Conservation (phyloP, 2,888 invertebrate genomes). For the Opisthograptis luteolata region DNA sequence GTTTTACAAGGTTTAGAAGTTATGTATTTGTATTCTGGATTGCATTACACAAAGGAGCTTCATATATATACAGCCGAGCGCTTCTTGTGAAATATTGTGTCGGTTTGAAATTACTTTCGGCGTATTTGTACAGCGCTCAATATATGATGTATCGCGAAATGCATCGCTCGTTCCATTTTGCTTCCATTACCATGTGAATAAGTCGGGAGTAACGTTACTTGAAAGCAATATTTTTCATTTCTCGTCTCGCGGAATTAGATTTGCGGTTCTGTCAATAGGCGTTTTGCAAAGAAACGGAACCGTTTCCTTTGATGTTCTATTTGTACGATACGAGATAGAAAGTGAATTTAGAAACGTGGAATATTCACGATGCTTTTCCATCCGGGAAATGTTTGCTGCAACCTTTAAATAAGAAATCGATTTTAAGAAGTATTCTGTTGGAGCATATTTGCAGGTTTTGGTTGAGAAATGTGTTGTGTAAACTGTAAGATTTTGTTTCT, state of each 20-base stretch:
- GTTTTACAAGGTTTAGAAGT: conserved; percentile 46
- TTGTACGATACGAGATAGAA: conserved; percentile 39
- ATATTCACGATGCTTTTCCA: background rate
- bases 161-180: conserved; percentile 52
- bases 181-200: conserved; percentile 67
- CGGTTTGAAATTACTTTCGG: conserved; percentile 52
- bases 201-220: conserved; percentile 56
- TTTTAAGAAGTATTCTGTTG: background rate
- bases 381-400: conserved; percentile 1
- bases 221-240: conserved; percentile 69
- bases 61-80: conserved; percentile 34
- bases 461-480: no score
- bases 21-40: conserved; percentile 64
- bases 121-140: conserved; percentile 49
- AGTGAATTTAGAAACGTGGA: conserved; percentile 8
- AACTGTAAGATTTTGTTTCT: no score
- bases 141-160: conserved; percentile 42
- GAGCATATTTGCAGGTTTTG: no score
- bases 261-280: conserved; percentile 60
- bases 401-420: background rate
- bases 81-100: conserved; percentile 44
- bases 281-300: conserved; percentile 44
- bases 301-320: conserved; percentile 44
- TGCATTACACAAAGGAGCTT: conserved; percentile 46
- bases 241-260: conserved; percentile 63